Base-by-base conservation (phyloP, 2,113 vertebrate species). In the Gavialis gangeticus region DNA sequence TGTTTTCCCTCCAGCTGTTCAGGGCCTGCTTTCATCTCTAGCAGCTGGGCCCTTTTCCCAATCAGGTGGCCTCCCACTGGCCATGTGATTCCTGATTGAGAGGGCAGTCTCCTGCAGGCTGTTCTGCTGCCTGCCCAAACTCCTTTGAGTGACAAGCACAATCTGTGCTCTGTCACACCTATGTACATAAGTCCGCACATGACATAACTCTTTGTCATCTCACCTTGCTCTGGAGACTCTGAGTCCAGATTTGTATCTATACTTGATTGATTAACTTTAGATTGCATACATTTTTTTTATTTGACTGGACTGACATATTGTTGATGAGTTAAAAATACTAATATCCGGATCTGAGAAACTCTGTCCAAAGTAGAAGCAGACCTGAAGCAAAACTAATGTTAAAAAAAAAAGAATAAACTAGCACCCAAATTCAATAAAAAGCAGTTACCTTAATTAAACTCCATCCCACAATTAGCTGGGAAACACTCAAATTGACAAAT, bases 401-500 rank as follows among this genome's bases (percentile, higher is more conserved):
- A 92, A 95, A 92, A 60, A 22, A 84, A 85, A 37, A n/a, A 54
- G 76, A 10, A 69, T 54, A 91, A 54, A 93, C 69, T 6, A 10
- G 59, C 13, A 85, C 58, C 12, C 46, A 46, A 46, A 46, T 37
- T 94, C 54, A 81, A 30, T 19, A 79, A 83, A 93, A 95, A 92
- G 8, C 54, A 85, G 80, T n/a, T 67, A 60, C 10, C 12, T 12
- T 55, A 91, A 96, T 91, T 85, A 92, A 91, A 84, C 82, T 28
- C 14, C 64, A 89, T 37, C 59, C 6, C 25, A 91, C 11, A 85
- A 4, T 82, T 57, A 34, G 14, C 77, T 12, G 28, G 88, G 55
- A 24, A n/a, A 57, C 55, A 25, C 79, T 17, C 22, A 84, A 67
- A 92, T 37, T 83, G 10, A 22, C 67, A 91, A 93, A 12, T 55